Evolutionary conservation across 2,797 vertebrate species (phyloP), one percentile per base, ranked within the genome.

Genomic region (Coccyzus lansbergi): DNA sequence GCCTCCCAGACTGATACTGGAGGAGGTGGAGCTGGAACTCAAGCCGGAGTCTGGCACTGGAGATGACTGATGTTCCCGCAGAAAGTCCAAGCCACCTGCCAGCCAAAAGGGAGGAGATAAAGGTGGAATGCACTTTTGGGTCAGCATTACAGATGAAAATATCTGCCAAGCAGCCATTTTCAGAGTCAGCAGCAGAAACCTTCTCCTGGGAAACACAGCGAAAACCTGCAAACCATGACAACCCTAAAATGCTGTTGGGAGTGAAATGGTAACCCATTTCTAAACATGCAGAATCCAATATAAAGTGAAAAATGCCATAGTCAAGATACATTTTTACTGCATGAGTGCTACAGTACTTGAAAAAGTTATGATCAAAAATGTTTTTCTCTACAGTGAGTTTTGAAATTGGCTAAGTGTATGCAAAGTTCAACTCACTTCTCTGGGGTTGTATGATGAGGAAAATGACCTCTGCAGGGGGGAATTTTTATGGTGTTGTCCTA

Each of bases 1-100:
- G n/a, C 98, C 98, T 34, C 99, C 99, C 83, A 99, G 97, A 58
- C 99, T 99, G 97, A 99, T 99, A 69, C 99, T 99, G 92, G 99
- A 99, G 5, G 99, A 99, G 90, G 99, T 99, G 76, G 99, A 99
- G 56, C 99, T 99, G 90, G 99, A 99, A 94, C 99, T 99, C 83
- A 99, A 97, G 19, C 99, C 99, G 0, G 99, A 99, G 97, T 99
- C 99, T 29, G 98, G 99, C 75, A 99, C 98, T 0, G 99, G 99
- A 69, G 99, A 99, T 0, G 98, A 96, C 97, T 99, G 99, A 97
- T 99, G 98, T 96, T 99, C 99, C 78, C 99, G 97, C 88, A 99
- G 97, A 97, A 99, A 99, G 98, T 99, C 99, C 85, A 99, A 98
- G 59, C 98, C 98, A 95, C 99, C 99, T 99, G 96, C 68, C 63